Conservation (phyloP, 2,888 invertebrate species). For the Diadegma fenestrale region DNA sequence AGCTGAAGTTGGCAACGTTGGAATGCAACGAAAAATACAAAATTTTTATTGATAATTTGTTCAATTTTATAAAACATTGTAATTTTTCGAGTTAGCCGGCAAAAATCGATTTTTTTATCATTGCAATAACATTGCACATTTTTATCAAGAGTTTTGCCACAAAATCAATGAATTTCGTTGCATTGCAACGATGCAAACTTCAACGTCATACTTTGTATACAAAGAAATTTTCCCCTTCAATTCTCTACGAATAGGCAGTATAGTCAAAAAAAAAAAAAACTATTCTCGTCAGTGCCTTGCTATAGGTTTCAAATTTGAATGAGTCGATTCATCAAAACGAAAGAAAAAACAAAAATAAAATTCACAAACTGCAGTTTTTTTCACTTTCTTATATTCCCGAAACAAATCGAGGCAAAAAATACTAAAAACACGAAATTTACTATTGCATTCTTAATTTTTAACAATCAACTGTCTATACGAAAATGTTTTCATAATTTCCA, state of each 20-base stretch:
- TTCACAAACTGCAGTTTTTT: neutral
- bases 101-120: too few species aligned
- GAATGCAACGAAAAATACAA: too few species aligned
- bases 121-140: too few species aligned
- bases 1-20: too few species aligned
- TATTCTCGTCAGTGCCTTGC: slow-evolving; percentile 70
- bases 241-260: slow-evolving; percentile 15
- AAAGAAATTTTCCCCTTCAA: slow-evolving; percentile 4
- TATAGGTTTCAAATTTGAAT: slow-evolving; percentile 51
- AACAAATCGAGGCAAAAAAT: neutral
- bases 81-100: too few species aligned
- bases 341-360: slow-evolving; percentile 1
- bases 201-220: too few species aligned
- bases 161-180: too few species aligned
- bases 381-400: neutral
- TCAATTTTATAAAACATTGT: too few species aligned
- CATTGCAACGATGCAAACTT: too few species aligned
- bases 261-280: slow-evolving; percentile 22
- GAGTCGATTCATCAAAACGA: slow-evolving; percentile 15
- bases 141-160: too few species aligned
- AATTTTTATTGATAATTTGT: too few species aligned
- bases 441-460: neutral
- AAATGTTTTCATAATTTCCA: neutral
- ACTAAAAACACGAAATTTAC: neutral
- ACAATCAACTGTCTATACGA: neutral